phyloP scores from a whole-genome alignment of 2,113 vertebrate species.

The Pseudopodoces humilis region DNA sequence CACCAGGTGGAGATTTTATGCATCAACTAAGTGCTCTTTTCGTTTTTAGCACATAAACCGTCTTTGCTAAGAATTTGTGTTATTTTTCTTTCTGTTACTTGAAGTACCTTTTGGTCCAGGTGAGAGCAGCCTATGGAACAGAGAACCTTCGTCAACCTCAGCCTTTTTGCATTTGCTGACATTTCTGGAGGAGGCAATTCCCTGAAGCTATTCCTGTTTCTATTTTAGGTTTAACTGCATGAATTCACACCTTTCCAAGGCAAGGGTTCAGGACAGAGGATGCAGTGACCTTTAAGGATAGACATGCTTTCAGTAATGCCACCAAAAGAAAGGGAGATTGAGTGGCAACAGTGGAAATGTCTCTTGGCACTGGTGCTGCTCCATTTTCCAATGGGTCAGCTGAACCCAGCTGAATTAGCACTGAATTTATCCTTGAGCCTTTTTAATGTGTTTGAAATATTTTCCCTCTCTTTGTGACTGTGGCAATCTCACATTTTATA shows the following conservation, averaged over 20 bases:
- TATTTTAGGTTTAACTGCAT: background rate
- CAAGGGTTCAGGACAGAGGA: background rate
- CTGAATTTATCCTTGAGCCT: background rate
- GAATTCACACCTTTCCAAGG: background rate
- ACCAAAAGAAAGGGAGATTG: background rate
- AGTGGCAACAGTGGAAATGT: background rate
- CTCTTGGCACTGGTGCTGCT: background rate
- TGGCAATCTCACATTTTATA: background rate
- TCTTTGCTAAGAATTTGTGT: background rate
- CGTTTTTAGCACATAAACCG: background rate
- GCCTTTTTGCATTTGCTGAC: background rate
- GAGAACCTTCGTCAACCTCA: background rate
- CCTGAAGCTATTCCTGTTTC: background rate
- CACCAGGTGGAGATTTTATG: conserved; percentile 43
- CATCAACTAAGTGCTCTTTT: background rate
- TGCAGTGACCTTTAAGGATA: background rate
- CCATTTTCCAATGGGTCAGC: background rate
- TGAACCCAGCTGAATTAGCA: background rate
- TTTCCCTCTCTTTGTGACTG: background rate
- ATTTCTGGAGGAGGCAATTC: background rate
- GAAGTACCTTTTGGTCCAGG: background rate
- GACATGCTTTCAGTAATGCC: background rate
- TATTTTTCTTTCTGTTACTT: background rate
- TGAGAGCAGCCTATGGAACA: background rate
- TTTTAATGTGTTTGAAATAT: background rate